Evolutionary conservation across 1,140 invertebrate genomes (phyloP).

Genomic region (Trinorchestia longiramus): DNA sequence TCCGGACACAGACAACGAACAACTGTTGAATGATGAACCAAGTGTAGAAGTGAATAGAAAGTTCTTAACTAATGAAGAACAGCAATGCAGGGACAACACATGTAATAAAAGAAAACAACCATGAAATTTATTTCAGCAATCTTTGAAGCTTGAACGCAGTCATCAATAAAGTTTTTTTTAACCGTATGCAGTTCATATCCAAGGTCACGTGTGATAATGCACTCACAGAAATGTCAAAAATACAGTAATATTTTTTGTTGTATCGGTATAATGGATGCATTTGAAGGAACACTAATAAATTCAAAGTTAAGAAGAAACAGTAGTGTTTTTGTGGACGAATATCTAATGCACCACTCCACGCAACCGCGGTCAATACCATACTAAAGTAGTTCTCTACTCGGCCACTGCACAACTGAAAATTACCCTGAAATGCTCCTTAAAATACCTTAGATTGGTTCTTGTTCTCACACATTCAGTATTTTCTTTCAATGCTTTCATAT

Average conservation of each 20-base stretch:
- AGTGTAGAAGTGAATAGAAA: neutral
- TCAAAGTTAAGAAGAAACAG: neutral
- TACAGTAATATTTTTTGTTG: neutral
- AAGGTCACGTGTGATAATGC: neutral
- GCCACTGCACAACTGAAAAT: neutral
- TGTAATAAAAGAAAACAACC: neutral
- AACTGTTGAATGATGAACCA: neutral
- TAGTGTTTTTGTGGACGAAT: neutral
- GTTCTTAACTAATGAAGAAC: neutral
- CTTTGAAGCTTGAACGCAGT: neutral
- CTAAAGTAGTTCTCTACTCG: constrained; percentile 30
- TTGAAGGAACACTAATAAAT: neutral
- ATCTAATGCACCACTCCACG: neutral
- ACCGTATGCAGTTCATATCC: neutral
- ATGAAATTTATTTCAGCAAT: neutral
- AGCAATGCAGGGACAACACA: neutral
- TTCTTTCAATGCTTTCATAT: neutral
- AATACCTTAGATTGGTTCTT: neutral
- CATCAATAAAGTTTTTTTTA: neutral
- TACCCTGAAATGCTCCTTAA: neutral
- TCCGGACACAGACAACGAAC: neutral
- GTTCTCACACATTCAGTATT: neutral
- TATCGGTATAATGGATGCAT: neutral
- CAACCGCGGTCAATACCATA: constrained; percentile 34
- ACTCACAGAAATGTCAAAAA: neutral